Evolutionary conservation across 2,888 invertebrate species (phyloP), one percentile per base, ranked within the genome.

Genomic region (Masnerella sp.): DNA sequence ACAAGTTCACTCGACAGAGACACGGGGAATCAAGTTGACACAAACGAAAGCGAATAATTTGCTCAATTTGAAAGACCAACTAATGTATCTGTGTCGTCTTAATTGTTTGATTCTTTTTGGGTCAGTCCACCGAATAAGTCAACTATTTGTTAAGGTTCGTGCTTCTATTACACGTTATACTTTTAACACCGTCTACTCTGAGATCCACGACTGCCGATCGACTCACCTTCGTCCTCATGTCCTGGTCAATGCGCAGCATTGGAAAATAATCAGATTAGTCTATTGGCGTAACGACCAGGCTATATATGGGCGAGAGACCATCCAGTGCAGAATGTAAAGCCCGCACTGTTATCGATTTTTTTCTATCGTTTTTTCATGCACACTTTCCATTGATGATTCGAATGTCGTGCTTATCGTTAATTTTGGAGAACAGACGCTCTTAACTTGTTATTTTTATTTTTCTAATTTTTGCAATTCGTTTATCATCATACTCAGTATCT

Each of bases 211-310:
- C 73, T 69, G 76, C 56, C 28, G 71, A 76, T 75, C 76, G 76
- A 84, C 88, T 87, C 84, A 89, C 89, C 88, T 89, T 89, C 76
- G 89, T 89, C 81, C 89, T 87, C 77, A 88, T 85, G 84, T 89
- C 89, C 89, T 89, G 82, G 69, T 79, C 78, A 74, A 78, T 71
- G 68, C 75, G 73, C 69, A 77, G 75, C 75, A 74, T 74, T 70
- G 69, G 59, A 77, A 79, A 80, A 81, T 81, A 84, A 83, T 77
- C 64, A 74, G 79, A 82, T 84, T 84, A 84, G 73, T 79, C 49
- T 61, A 76, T 69, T 79, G 64, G 62, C 79, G 78, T 78, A 79
- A 81, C 79, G 58, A 77, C 71, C 25, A 28, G 38, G 5, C 65
- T 61, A 69, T 74, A 67, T 56, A 67, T 54, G 56, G 18, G n/a